Evolutionary conservation across 2,888 invertebrate species (phyloP).

Genomic region (Eremobia ochroleuca): DNA sequence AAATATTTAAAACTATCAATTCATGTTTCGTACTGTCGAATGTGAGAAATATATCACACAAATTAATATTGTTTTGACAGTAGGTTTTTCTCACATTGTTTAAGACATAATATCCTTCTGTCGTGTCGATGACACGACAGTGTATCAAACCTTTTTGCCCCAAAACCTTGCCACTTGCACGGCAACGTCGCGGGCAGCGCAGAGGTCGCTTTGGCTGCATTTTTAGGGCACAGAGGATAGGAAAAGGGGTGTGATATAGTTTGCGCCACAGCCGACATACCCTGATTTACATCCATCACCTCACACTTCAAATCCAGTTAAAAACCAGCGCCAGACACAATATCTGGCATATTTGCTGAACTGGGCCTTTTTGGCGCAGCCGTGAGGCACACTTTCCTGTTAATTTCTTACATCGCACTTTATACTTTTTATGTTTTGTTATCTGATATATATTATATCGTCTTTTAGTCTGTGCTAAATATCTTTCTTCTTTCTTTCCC

Average conservation of each 20-base stretch:
- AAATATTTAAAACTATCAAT: background rate
- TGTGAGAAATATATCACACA: background rate
- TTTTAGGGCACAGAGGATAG: background rate
- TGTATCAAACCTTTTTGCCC: background rate
- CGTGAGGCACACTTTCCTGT: background rate
- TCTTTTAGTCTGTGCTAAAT: background rate
- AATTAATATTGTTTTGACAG: constrained; percentile 7
- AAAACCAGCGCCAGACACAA: background rate
- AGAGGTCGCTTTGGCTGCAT: background rate
- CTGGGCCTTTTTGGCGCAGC: background rate
- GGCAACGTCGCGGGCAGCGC: background rate
- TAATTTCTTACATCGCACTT: background rate
- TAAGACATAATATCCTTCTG: background rate
- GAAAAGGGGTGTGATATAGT: background rate
- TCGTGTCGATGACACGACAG: background rate
- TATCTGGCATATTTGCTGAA: background rate
- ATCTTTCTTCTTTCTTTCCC: background rate
- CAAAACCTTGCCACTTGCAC: background rate
- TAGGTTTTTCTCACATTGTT: constrained; percentile 2
- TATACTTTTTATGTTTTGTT: background rate
- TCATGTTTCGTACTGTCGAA: constrained; percentile 5
- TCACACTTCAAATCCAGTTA: background rate
- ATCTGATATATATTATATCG: background rate
- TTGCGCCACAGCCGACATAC: background rate
- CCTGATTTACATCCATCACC: background rate